Evolutionary conservation across 2,888 invertebrate genomes (phyloP).

Genomic region (Steinernema carpocapsae): DNA sequence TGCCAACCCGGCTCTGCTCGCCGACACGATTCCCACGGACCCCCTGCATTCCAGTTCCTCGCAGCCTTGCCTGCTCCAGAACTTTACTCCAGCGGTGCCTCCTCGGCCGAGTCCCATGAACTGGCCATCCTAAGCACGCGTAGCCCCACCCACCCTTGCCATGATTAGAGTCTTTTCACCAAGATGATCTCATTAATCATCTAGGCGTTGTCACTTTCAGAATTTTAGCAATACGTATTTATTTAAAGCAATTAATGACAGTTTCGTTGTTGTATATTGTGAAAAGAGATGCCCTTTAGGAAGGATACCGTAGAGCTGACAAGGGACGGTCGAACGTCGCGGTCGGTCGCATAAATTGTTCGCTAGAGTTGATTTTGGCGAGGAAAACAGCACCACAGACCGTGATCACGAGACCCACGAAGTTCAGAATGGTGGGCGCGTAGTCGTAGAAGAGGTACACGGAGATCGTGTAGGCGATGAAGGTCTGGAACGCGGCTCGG

Average conservation of each 20-base stretch:
- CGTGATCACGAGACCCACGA: slow-evolving; percentile 47
- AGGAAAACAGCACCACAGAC: slow-evolving; percentile 37
- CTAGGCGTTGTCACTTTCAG: slow-evolving; percentile 17
- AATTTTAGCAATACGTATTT: slow-evolving; percentile 18
- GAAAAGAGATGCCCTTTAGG: background rate
- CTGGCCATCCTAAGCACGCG: slow-evolving; percentile 11
- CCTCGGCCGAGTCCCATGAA: slow-evolving; percentile 30
- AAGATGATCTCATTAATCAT: slow-evolving; percentile 10
- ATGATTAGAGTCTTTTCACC: background rate
- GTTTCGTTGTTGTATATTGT: slow-evolving; percentile 16
- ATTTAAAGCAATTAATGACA: slow-evolving; percentile 1
- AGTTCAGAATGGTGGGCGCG: slow-evolving; percentile 53
- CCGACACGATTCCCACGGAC: background rate
- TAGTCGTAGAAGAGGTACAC: slow-evolving; percentile 66
- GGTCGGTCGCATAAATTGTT: background rate
- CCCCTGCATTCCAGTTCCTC: slow-evolving; percentile 30
- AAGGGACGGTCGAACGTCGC: background rate
- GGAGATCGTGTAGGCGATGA: slow-evolving; percentile 60
- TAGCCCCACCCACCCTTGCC: too few relatives aligned
- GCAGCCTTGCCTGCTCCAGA: slow-evolving; percentile 16
- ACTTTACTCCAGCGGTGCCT: slow-evolving; percentile 31
- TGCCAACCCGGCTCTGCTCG: background rate
- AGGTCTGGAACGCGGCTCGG: slow-evolving; percentile 48
- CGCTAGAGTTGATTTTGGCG: background rate
- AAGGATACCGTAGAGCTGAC: too few relatives aligned